Base-by-base conservation (phyloP, 1,140 invertebrate species). In the Charaxes varanes region DNA sequence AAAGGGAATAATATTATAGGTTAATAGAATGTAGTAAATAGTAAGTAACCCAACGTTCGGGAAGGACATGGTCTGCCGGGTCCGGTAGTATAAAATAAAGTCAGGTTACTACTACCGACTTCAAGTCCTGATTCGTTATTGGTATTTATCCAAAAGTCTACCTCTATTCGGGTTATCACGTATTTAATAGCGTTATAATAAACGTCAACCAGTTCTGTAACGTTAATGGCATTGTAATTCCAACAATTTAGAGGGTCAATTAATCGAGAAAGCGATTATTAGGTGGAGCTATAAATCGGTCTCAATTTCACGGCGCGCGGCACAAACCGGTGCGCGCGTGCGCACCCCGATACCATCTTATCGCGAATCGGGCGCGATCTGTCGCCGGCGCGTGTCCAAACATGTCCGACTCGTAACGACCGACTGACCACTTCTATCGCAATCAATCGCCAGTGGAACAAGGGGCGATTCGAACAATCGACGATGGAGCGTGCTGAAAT, bases 201-300 rank as follows among this genome's bases (percentile, higher is more conserved):
- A 21, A 40, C 22, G 11, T 31, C 13, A 44, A 44, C 14, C 16
- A 31, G 33, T 44, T 21, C 27, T 24, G 31, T 31, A 37, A 31
- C 27, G 26, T 44, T 44, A 44, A 44, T 44, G 31, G 26, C 37
- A 27, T 44, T 44, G 41, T 44, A 44, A 44, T 44, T 44, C 16
- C 33, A 44, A 37, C 41, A 44, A 44, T 44, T 44, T 44, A 44
- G 41, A 44, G 33, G 36, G n/a, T 57, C 53, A 68, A 71, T 68
- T 68, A 68, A 66, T 63, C 57, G 54, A 49, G 48, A 56, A 56
- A 61, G 47, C 49, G 62, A 65, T n/a, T n/a, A n/a, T 68, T 71
- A 62, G 41, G 51, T 27, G 40, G 32, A 43, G 37, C 36, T 41
- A 62, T 64, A 60, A 70, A 62, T 64, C 54, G 53, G 53, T 63